Base-by-base conservation (phyloP, 2,888 invertebrate genomes). In the Tetragonula carbonaria region DNA sequence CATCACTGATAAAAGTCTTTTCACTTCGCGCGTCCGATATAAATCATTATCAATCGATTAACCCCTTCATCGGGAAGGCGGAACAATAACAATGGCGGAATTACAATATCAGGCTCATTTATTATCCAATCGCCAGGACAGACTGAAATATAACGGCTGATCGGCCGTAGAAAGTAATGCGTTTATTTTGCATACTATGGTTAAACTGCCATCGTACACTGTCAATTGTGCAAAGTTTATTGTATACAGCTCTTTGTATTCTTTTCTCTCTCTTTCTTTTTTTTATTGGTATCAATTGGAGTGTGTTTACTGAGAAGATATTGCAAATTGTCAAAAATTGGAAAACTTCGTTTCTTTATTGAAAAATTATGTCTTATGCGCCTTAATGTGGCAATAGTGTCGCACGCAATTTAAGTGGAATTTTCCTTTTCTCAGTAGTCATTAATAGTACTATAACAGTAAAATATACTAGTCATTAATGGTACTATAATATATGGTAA, bases 31-130 rank as follows among this genome's bases (percentile, higher is more conserved):
- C 71, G 72, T 62, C 76, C 71, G 67, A 82, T 77, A 82, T 82
- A 82, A 78, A 84, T 84, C 84, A 84, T 75, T 71, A 67, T 83
- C 84, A 67, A 85, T 79, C 74, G 79, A 85, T 84, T 84, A 72
- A 84, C 79, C 74, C 74, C 72, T 73, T 57, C 78, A 59, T 70
- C 53, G 67, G 63, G 84, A 73, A 84, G 79, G 59, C 84, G 84
- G 79, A 79, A 79, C 84, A 79, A 79, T 51, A 77, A 85, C 72
- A 75, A 62, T 28, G 67, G 38, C n/a, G 50, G 74, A 71, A 79
- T 75, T 75, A 67, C 79, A 59, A 57, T 85, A 84, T 79, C 84
- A 55, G 65, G 72, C 67, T 84, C 71, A 70, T 85, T 84, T 79
- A 79, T 84, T 84, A 84, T 79, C 66, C 78, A 74, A 84, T 83